A percentile compares a stretch with the other conserved stretches of the same genome.
phyloP scores from a whole-genome alignment of 2,797 vertebrate genomes.

The Hyperoplus immaculatus region DNA sequence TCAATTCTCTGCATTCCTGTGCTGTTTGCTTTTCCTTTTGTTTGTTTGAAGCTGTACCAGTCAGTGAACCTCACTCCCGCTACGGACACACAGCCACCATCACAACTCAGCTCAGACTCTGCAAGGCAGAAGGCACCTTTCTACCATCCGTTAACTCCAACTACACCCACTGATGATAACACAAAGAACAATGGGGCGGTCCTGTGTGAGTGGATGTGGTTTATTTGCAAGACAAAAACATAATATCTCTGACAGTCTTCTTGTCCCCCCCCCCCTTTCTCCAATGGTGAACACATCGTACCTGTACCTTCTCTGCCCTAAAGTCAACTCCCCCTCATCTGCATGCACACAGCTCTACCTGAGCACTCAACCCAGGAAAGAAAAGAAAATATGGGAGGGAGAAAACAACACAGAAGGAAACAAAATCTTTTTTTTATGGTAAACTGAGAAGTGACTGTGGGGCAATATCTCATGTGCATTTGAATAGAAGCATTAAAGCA shows the following conservation, averaged over 20 bases:
- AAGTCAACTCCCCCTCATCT: conserved; percentile 60
- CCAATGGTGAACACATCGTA: conserved; percentile 51
- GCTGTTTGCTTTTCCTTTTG: conserved; percentile 36
- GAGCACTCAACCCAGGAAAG: conserved; percentile 68
- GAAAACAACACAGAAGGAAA: conserved; percentile 52
- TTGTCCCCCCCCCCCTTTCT: conserved; percentile 22
- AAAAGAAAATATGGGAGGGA: not conserved
- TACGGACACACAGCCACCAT: conserved; percentile 11
- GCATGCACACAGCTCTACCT: conserved; percentile 64
- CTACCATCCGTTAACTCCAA: conserved; percentile 61
- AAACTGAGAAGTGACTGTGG: conserved; percentile 80
- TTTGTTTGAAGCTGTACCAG: conserved; percentile 25
- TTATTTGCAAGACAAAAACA: conserved; percentile 82
- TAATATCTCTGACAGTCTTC: conserved; percentile 46
- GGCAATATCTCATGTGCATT: conserved; percentile 82
- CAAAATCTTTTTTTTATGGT: conserved; percentile 82
- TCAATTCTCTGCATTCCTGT: conserved; percentile 45
- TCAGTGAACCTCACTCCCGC: conserved; percentile 19
- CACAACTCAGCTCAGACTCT: conserved; percentile 11
- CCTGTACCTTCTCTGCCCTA: conserved; percentile 50
- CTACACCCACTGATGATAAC: conserved; percentile 71
- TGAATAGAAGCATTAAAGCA: conserved; percentile 88
- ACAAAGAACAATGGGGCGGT: conserved; percentile 65
- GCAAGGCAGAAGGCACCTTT: conserved; percentile 15
- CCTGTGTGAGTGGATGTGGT: conserved; percentile 47